Base-by-base conservation (phyloP, 2,888 invertebrate species). In the Lasioglossum malachurum region DNA sequence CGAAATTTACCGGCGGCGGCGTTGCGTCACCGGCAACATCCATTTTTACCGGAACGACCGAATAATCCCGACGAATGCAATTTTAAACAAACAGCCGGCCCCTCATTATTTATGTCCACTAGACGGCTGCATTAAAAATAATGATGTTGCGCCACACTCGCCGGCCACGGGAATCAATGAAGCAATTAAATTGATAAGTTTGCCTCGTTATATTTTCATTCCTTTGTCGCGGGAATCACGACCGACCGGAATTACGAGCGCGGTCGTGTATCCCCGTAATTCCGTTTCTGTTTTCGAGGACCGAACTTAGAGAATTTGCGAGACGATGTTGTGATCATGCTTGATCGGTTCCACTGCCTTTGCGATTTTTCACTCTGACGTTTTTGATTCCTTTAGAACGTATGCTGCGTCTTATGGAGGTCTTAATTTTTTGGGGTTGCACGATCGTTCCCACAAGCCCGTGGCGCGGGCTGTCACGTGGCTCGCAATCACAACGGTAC, bases 111-210 rank as follows among this genome's bases (percentile, higher is more conserved):
- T 85, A 85, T 85, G 84, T 72, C 84, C 84, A 79, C 84, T 83
- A 83, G 84, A 75, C 84, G 83, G 78, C 46, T 64, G 72, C 83
- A 83, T 83, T 85, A 85, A 85, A 85, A 85, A 83, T 85, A 85
- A 85, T 76, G 84, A 85, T 79, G 84, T 79, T 75, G 78, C 84
- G 57, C 78, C 64, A 74, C 75, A 27, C 75, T 53, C 49, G 80
- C 49, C 71, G 35, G 53, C 75, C 69, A 7, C 75, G 53, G 35
- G 78, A 85, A 85, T 85, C 84, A 85, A 85, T 85, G 84, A 85
- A 85, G 83, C 84, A 83, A 83, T 85, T 85, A 85, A 85, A 85
- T 85, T 85, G 84, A 85, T 85, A 85, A 85, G 84, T 85, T 85
- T 79, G 75, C 78, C 84, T 85, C 64, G 84, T 85, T 85, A 85